Conservation (phyloP, 2,113 vertebrate species). For the Ia io region DNA sequence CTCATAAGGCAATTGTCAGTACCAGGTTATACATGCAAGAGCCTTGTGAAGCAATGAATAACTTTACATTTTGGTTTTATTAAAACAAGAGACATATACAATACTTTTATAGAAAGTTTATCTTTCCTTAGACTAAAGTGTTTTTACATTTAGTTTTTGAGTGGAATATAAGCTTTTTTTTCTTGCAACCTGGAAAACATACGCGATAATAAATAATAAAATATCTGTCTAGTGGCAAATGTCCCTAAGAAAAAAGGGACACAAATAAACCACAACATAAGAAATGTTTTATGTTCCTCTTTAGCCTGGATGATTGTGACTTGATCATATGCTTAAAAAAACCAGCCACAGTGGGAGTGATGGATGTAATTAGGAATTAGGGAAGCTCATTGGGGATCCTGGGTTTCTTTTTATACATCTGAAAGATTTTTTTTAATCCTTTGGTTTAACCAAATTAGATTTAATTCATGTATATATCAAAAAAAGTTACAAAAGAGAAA, state of each 20-base stretch:
- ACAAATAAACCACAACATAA: slow-evolving; percentile 13
- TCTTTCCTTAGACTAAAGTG: neutral
- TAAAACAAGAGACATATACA: neutral
- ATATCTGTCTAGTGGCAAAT: slow-evolving; percentile 13
- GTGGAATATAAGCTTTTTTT: slow-evolving; percentile 6
- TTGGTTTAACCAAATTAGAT: slow-evolving; percentile 18
- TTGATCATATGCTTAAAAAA: neutral
- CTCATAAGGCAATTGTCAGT: neutral
- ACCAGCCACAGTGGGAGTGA: neutral
- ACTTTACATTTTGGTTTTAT: neutral
- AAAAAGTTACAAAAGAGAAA: slow-evolving; percentile 32
- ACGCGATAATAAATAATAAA: slow-evolving; percentile 49
- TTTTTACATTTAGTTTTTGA: neutral
- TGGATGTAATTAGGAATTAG: neutral
- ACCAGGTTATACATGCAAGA: neutral
- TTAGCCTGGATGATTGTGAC: neutral
- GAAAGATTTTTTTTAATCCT: neutral
- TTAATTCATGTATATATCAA: neutral
- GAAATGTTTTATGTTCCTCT: slow-evolving; percentile 33
- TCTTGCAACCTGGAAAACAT: slow-evolving; percentile 5
- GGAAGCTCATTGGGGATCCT: neutral
- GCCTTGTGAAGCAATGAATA: neutral
- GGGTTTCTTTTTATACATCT: neutral
- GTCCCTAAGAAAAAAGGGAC: slow-evolving; percentile 8
- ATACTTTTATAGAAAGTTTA: neutral